These are phyloP conservation scores for Steatocranus sp. DNA, from an alignment of 2,797 vertebrate genomes.

Conservation along the genomic window DNA sequence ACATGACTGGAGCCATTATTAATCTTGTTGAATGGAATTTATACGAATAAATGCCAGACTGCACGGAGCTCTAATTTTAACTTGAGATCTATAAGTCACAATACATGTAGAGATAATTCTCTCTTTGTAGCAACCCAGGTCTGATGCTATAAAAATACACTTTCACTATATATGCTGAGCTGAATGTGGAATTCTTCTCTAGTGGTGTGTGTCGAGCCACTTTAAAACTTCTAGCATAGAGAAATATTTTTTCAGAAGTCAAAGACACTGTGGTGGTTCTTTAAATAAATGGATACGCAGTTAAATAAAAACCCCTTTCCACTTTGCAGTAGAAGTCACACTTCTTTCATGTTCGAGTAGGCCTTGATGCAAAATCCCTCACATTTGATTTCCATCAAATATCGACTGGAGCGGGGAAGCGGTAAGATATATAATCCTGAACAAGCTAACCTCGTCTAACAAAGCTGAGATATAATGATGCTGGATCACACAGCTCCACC, in stretches of 20 bases:
- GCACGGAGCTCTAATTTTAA: conserved; percentile 44
- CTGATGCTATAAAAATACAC: not conserved
- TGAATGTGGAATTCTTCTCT: not conserved
- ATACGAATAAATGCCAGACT: conserved; percentile 54
- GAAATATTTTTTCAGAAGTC: not conserved
- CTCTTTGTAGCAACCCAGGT: not conserved
- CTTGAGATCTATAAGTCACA: conserved; percentile 20
- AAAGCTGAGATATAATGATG: conserved; percentile 43
- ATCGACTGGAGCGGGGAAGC: not conserved
- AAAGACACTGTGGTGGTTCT: not conserved
- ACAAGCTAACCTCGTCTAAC: conserved; percentile 7
- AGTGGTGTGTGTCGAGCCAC: not conserved
- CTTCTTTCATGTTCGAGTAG: conserved; percentile 2
- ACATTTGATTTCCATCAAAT: conserved; percentile 21
- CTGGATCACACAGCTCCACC: conserved; percentile 31
- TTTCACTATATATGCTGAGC: not conserved
- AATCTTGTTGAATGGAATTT: conserved; percentile 59
- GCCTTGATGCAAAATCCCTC: conserved; percentile 11
- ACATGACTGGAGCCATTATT: conserved; percentile 66
- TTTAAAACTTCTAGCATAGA: not conserved
- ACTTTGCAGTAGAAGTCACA: not conserved
- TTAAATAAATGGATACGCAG: conserved; percentile 10
- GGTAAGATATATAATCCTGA: conserved; percentile 9
- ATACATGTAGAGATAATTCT: conserved; percentile 18
- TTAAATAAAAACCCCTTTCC: conserved; percentile 15